Evolutionary conservation across 2,113 vertebrate genomes (phyloP), one percentile per base, ranked within the genome.

Genomic region (Aphelocoma coerulescens): DNA sequence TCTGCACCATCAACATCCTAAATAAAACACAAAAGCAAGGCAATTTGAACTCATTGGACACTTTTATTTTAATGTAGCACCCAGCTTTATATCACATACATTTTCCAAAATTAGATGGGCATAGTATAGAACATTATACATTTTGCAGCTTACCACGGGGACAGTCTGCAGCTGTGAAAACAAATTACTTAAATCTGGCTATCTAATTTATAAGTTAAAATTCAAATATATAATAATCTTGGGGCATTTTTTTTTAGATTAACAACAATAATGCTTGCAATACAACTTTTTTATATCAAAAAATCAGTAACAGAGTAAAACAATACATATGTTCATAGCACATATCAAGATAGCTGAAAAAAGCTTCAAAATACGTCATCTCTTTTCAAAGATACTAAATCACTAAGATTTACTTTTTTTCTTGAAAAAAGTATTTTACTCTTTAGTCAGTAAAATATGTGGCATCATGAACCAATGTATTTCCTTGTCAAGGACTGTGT

Each of bases 1-100:
- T 59, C 51, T 68, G 84, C 54, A 93, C 65, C 61, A 86, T 61
- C 11, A 33, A 37, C 44, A 94, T 26, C n/a, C 66, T 19, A 96
- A 89, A 96, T 52, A 95, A 97, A 95, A 89, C 74, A 82, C 55
- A 78, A 88, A 88, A 87, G 58, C 69, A 86, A 92, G 67, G 78
- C 49, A 89, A 33, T 65, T 27, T 41, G 77, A 95, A 80, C 59
- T 96, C 93, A 96, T 67, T 82, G 92, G 92, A 97, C 0, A 2
- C 96, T 97, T 98, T 98, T 98, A 96, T 98, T 98, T 97, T 94
- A 94, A 95, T 59, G 88, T 59, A 97, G 93, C 95, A 98, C 96
- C 96, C 96, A 93, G 73, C 96, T 97, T 97, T 81, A 73, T 96
- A 97, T 95, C 96, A 88, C 72, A 68, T 97, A 97, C 76, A 92